Evolutionary conservation across 2,888 invertebrate species (phyloP).

Genomic region (Callosobruchus maculatus): DNA sequence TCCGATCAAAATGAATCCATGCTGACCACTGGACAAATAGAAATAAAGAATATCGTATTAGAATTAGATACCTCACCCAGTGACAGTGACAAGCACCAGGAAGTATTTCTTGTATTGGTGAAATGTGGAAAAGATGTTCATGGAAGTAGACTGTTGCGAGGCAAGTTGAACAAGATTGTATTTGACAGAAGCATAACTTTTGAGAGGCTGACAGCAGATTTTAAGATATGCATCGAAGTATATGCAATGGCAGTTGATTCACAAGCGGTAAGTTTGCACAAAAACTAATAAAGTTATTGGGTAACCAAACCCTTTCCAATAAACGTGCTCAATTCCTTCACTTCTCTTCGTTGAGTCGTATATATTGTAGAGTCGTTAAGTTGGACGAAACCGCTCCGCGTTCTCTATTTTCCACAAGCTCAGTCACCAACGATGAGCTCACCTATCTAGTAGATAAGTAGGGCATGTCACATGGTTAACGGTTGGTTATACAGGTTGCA

Average conservation of each 20-base stretch:
- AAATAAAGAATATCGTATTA: not conserved
- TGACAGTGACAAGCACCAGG: not conserved
- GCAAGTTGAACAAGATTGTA: not conserved
- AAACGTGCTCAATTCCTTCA: too few species aligned
- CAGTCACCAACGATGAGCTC: too few species aligned
- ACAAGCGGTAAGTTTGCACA: not conserved
- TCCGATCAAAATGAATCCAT: not conserved
- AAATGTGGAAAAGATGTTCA: not conserved
- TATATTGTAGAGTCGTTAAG: too few species aligned
- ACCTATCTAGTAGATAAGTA: too few species aligned
- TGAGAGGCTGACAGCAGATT: not conserved
- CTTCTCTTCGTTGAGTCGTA: too few species aligned
- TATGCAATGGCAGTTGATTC: not conserved
- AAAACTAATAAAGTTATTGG: too few species aligned
- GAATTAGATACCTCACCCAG: not conserved
- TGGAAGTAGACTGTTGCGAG: not conserved
- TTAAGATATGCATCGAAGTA: not conserved
- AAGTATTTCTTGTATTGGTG: not conserved
- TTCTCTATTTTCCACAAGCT: too few species aligned
- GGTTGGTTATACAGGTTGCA: too few species aligned
- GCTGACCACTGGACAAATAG: not conserved
- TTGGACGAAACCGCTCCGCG: too few species aligned
- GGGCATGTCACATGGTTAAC: too few species aligned
- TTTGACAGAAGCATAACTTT: not conserved
- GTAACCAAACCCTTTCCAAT: too few species aligned